Evolutionary conservation across 2,888 invertebrate species (phyloP).

Genomic region (Hirtodrosophila cameraria): DNA sequence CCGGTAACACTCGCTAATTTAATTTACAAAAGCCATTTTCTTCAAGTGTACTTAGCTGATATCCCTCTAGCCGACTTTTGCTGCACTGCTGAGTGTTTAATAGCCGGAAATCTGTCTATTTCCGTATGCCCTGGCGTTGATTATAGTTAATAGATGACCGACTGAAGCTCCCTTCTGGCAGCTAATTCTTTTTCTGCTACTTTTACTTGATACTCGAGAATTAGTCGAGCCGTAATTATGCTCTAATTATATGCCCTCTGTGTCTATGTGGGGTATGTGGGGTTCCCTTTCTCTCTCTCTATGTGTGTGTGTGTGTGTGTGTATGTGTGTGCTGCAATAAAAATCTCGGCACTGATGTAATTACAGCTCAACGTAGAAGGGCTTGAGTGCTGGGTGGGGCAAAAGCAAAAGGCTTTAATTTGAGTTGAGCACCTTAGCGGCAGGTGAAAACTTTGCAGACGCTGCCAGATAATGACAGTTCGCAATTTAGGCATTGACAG

Average conservation of each 20-base stretch:
- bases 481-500: conserved; percentile 1
- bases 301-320: conserved; percentile 3
- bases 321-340: conserved; percentile 50
- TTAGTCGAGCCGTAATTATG: conserved; percentile 76
- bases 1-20: not conserved
- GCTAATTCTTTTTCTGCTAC: conserved; percentile 68
- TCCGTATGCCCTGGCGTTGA: conserved; percentile 78
- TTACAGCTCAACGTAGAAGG: conserved; percentile 52
- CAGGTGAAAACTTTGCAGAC: conserved; percentile 49
- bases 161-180: conserved; percentile 52
- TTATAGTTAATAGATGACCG: conserved; percentile 79
- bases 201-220: conserved; percentile 63
- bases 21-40: conserved; percentile 4
- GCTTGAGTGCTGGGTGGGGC: conserved; percentile 32
- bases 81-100: conserved; percentile 75
- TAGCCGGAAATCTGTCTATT: conserved; percentile 80
- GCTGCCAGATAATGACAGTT: conserved; percentile 32
- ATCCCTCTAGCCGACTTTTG: conserved; percentile 51
- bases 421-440: conserved; percentile 31
- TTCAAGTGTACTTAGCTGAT: conserved; percentile 31
- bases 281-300: no score
- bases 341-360: conserved; percentile 71
- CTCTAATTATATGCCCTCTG: conserved; percentile 70
- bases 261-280: conserved; percentile 22
- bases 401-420: conserved; percentile 44